Conservation (phyloP, 2,113 vertebrate species). For the Datnioides undecimradiatus region DNA sequence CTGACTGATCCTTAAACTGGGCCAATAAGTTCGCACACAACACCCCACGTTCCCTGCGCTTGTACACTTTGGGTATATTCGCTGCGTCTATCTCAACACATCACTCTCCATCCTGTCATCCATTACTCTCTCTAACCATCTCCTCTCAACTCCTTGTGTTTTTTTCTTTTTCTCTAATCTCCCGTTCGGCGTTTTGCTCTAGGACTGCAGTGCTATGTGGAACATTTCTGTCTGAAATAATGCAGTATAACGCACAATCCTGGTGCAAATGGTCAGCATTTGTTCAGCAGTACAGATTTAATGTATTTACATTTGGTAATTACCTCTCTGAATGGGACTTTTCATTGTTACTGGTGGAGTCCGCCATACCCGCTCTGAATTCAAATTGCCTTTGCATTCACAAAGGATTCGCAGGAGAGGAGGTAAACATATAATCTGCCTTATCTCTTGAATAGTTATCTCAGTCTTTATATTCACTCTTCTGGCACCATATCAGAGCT, state of each 20-base stretch:
- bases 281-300: not conserved
- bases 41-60: conserved; percentile 38
- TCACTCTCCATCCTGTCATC: conserved; percentile 45
- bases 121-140: conserved; percentile 40
- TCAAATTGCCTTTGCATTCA: not conserved
- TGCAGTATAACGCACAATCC: not conserved
- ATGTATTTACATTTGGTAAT: not conserved
- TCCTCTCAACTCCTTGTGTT: not conserved
- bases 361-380: not conserved
- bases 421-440: not conserved
- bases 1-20: conserved; percentile 74
- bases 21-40: conserved; percentile 71
- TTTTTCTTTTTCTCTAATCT: not conserved
- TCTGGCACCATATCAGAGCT: not conserved
- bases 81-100: conserved; percentile 54
- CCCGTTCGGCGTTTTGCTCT: not conserved
- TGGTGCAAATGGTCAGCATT: not conserved
- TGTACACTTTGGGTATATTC: conserved; percentile 54
- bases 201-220: not conserved
- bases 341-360: not conserved
- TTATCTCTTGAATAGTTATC: too few species aligned
- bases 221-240: not conserved
- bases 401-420: not conserved
- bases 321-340: not conserved
- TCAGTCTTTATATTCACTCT: not conserved